Evolutionary conservation across 2,797 vertebrate species (phyloP).

Genomic region (Limosa lapponica): DNA sequence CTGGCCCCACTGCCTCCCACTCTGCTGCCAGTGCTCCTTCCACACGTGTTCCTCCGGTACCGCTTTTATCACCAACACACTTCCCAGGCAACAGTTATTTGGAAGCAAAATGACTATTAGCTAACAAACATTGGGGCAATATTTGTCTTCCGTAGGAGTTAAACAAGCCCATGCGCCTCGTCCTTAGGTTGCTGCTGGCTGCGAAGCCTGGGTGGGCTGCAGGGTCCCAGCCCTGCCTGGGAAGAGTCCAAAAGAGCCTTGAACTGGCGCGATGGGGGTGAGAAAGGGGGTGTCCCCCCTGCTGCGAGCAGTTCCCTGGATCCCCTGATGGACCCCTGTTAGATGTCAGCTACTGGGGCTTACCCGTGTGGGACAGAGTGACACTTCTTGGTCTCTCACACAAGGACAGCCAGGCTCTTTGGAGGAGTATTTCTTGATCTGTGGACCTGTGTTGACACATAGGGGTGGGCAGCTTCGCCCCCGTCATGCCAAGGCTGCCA

Average conservation of each 20-base stretch:
- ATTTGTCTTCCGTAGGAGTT: neutral
- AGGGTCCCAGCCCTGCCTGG: neutral
- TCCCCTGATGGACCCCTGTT: neutral
- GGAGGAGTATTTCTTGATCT: neutral
- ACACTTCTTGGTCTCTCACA: neutral
- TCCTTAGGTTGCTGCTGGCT: neutral
- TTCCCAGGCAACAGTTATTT: neutral
- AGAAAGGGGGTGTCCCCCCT: neutral
- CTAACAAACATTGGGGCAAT: neutral
- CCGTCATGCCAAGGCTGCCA: neutral
- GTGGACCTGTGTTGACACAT: neutral
- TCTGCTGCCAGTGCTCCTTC: neutral
- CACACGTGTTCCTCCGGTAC: rapidly evolving
- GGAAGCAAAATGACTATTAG: neutral
- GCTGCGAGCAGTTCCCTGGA: rapidly evolving
- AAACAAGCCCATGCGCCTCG: rapidly evolving
- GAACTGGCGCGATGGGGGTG: neutral
- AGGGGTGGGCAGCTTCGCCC: neutral
- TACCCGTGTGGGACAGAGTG: neutral
- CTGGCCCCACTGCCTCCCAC: neutral
- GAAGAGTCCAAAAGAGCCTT: neutral
- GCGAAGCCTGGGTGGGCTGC: neutral
- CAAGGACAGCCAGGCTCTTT: neutral
- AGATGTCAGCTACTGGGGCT: rapidly evolving
- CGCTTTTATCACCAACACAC: neutral